Percentiles rank a stretch among this genome's conserved stretches.
These are phyloP conservation scores for Lordiphosa andalusiaca DNA, from an alignment of 2,888 invertebrate genomes.

Conservation along the genomic window DNA sequence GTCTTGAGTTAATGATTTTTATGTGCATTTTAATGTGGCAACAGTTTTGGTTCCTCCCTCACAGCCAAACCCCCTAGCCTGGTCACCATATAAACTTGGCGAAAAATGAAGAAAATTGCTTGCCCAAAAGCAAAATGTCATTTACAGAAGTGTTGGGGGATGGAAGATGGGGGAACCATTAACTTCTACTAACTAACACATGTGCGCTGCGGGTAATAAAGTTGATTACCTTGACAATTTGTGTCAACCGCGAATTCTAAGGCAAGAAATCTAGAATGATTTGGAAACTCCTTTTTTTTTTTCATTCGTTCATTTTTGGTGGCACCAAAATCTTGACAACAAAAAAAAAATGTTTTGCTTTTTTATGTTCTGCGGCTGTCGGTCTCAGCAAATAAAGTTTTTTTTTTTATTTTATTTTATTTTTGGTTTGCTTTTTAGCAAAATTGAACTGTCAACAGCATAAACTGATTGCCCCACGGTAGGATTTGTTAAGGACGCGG, in stretches of 20 bases:
- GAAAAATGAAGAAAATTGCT: conserved; percentile 29
- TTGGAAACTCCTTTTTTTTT: not conserved
- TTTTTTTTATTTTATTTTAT: not conserved
- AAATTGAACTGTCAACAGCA: conserved; percentile 60
- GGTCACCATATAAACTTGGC: conserved; percentile 21
- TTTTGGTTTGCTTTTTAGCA: conserved; percentile 10
- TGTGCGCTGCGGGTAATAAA: conserved; percentile 62
- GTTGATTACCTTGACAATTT: conserved; percentile 63
- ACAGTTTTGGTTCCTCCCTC: conserved; percentile 29
- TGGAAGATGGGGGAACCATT: too few relatives aligned
- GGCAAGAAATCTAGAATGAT: not conserved
- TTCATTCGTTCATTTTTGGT: too few relatives aligned
- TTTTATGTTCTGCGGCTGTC: conserved; percentile 5
- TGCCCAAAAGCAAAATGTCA: conserved; percentile 30
- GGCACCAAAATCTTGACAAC: too few relatives aligned
- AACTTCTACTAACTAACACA: conserved; percentile 25
- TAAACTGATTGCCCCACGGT: conserved; percentile 49
- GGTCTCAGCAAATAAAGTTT: conserved; percentile 9
- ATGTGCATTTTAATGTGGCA: conserved; percentile 56
- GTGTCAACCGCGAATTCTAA: conserved; percentile 40
- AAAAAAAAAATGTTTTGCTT: too few relatives aligned
- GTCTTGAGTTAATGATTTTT: conserved; percentile 59
- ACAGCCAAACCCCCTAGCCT: not conserved
- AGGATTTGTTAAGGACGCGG: conserved; percentile 17
- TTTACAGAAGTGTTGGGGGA: not conserved